Percentiles rank a stretch among this genome's conserved stretches.
phyloP scores from a whole-genome alignment of 2,888 invertebrate species.

The Chouioia cunea region DNA sequence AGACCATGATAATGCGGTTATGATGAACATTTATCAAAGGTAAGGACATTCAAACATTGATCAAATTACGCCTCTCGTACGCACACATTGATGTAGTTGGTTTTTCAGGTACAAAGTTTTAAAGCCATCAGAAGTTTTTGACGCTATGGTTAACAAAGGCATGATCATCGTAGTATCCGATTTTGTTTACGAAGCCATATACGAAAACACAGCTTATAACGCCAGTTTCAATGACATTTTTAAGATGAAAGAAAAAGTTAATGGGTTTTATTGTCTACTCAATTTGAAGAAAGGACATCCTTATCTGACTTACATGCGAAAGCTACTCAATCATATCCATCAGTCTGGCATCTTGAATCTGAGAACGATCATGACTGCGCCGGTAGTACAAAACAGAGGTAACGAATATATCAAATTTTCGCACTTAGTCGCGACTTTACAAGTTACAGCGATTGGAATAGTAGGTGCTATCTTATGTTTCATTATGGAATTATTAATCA shows the following conservation, averaged over 20 bases:
- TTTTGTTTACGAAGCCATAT: background rate
- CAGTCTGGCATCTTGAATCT: background rate
- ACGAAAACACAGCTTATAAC: background rate
- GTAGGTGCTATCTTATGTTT: constrained; percentile 2
- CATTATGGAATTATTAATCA: background rate
- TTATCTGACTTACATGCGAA: no score
- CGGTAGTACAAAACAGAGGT: no score
- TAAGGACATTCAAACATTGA: background rate
- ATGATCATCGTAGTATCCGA: background rate
- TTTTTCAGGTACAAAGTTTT: constrained; percentile 7
- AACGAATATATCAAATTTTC: background rate
- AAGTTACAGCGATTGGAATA: background rate
- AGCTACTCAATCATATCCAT: background rate
- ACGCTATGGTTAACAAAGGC: constrained; percentile 1
- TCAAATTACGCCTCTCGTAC: background rate
- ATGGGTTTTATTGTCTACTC: background rate
- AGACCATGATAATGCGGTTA: background rate
- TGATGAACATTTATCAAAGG: constrained; percentile 4
- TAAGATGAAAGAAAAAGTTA: constrained; percentile 10
- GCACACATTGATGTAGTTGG: background rate
- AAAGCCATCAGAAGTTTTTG: background rate
- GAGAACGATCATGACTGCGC: no score
- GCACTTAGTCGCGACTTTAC: background rate
- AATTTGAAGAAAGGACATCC: constrained; percentile 22
- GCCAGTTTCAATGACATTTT: background rate